These are phyloP conservation scores for Euphydryas editha DNA, from an alignment of 2,888 invertebrate species.

Conservation along the genomic window DNA sequence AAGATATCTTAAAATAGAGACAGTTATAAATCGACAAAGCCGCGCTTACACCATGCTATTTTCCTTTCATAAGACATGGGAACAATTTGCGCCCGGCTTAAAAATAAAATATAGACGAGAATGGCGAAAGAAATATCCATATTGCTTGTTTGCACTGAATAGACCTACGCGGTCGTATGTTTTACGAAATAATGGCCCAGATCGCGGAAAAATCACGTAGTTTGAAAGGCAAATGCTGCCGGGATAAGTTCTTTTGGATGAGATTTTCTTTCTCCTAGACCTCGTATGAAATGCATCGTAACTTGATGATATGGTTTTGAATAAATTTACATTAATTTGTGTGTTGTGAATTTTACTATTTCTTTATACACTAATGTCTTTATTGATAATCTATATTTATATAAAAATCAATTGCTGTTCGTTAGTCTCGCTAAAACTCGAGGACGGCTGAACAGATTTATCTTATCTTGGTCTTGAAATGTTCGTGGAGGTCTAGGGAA, in stretches of 20 bases:
- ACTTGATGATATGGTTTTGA: conserved; percentile 34
- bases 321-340: conserved; percentile 33
- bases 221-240: conserved; percentile 67
- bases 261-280: conserved; percentile 47
- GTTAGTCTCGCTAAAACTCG: too few relatives aligned
- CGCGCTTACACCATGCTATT: conserved; percentile 49
- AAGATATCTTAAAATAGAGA: conserved; percentile 52
- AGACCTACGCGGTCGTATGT: conserved; percentile 48
- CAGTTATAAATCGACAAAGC: conserved; percentile 49
- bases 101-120: conserved; percentile 10
- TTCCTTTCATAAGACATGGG: conserved; percentile 47
- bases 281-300: conserved; percentile 54
- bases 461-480: too few relatives aligned
- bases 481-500: too few relatives aligned
- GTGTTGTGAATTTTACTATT: not conserved
- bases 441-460: too few relatives aligned
- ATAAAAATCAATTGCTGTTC: too few relatives aligned
- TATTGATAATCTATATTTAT: too few relatives aligned
- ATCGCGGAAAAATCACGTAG: conserved; percentile 57
- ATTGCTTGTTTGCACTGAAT: conserved; percentile 8
- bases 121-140: conserved; percentile 8
- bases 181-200: conserved; percentile 56
- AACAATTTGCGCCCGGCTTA: conserved; percentile 19
- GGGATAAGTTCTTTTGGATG: conserved; percentile 44
- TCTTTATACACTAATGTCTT: not conserved